phyloP scores from a whole-genome alignment of 2,797 vertebrate genomes.

The Myotis myotis region DNA sequence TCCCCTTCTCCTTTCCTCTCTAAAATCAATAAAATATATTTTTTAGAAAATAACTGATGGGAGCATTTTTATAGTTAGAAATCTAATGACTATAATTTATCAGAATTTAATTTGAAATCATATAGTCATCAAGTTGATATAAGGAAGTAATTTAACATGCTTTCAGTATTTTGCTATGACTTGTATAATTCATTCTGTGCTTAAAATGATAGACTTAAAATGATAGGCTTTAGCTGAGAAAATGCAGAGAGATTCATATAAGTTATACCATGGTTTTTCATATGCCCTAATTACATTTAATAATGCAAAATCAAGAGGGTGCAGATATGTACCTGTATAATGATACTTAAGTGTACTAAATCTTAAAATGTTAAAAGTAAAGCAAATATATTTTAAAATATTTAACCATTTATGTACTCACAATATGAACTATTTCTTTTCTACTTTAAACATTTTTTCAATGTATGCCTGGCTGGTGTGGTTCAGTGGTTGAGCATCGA shows the following conservation, averaged over 20 bases:
- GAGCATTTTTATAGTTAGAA: not conserved
- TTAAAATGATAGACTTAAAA: not conserved
- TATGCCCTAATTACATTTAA: not conserved
- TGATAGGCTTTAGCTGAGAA: not conserved
- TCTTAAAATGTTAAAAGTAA: not conserved
- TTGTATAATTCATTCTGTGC: not conserved
- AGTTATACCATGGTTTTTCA: not conserved
- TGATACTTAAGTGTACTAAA: not conserved
- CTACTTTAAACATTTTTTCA: not conserved
- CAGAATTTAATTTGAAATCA: not conserved
- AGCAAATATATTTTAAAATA: not conserved
- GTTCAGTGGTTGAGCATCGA: too few species aligned
- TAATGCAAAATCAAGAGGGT: not conserved
- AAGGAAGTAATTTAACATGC: not conserved
- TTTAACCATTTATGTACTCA: not conserved
- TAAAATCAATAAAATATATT: too few species aligned
- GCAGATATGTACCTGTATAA: not conserved
- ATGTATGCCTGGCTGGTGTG: too few species aligned
- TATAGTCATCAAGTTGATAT: not conserved
- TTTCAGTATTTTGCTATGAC: not conserved
- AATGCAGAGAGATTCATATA: not conserved
- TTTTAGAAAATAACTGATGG: not conserved
- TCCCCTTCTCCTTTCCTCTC: too few species aligned
- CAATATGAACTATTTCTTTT: not conserved
- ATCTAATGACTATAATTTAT: not conserved